A percentile compares a stretch with the other conserved stretches of the same genome.
These are phyloP conservation scores for Lasioglossum figueresi DNA, from an alignment of 2,888 invertebrate genomes.

Conservation along the genomic window DNA sequence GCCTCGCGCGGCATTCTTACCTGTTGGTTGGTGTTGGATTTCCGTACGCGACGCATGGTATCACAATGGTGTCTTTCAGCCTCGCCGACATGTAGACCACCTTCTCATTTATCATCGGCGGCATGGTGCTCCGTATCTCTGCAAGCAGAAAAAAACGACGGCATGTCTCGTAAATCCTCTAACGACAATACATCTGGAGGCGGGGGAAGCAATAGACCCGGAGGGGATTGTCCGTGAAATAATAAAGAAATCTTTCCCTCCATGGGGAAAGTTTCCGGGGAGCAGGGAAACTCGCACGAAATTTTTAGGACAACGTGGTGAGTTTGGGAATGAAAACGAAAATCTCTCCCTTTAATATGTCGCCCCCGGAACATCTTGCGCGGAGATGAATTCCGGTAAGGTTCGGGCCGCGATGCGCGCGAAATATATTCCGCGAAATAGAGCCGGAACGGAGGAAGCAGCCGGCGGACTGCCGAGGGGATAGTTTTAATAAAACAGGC, in stretches of 20 bases:
- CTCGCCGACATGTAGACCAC: slow-evolving; percentile 84
- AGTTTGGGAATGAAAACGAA: neutral
- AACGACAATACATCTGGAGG: slow-evolving; percentile 12
- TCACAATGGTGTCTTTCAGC: slow-evolving; percentile 85
- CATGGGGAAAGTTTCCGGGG: neutral
- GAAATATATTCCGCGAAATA: slow-evolving; percentile 37
- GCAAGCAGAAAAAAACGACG: slow-evolving; percentile 65
- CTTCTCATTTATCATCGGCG: slow-evolving; percentile 86
- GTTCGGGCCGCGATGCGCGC: slow-evolving; percentile 55
- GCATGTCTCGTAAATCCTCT: slow-evolving; percentile 26
- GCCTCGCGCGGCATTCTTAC: slow-evolving; percentile 82
- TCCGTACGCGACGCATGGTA: slow-evolving; percentile 87
- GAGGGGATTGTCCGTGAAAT: slow-evolving; percentile 31
- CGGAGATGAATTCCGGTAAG: slow-evolving; percentile 72
- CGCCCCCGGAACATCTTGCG: slow-evolving; percentile 3
- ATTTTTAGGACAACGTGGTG: slow-evolving; percentile 33
- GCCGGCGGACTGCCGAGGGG: neutral
- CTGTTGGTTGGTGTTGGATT: slow-evolving; percentile 86
- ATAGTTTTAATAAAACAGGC: slow-evolving; percentile 34
- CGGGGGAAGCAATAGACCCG: neutral
- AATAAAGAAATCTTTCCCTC: slow-evolving; percentile 41
- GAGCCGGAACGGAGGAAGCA: neutral
- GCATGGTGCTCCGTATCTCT: slow-evolving; percentile 86
- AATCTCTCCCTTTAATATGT: slow-evolving; percentile 29
- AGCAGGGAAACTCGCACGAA: neutral